Evolutionary conservation across 1,140 invertebrate genomes (phyloP).

Genomic region (Aphaenogaster floridana): DNA sequence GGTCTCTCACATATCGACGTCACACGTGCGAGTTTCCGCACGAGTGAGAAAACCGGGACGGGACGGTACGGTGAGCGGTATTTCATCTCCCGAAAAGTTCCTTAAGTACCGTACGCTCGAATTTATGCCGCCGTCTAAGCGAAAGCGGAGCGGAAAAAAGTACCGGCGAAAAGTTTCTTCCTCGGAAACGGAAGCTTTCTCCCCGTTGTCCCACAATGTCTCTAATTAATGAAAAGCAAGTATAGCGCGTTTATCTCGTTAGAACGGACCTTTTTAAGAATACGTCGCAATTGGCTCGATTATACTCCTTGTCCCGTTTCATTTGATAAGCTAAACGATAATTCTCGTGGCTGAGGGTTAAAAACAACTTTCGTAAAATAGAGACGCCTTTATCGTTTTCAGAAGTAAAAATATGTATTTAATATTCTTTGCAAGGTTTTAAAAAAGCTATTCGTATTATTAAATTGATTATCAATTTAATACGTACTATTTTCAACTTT

Average conservation of each 20-base stretch:
- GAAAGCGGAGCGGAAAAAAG: conserved; percentile 43
- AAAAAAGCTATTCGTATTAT: too few relatives aligned
- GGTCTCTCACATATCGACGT: conserved; percentile 31
- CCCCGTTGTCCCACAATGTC: neutral
- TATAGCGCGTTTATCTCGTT: conserved; percentile 49
- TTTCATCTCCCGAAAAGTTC: conserved; percentile 66
- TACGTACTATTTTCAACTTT: too few relatives aligned
- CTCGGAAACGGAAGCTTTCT: conserved; percentile 12
- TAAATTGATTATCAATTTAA: too few relatives aligned
- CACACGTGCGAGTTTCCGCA: conserved; percentile 17
- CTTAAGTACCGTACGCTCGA: conserved; percentile 51
- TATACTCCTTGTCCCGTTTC: neutral
- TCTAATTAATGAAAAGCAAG: conserved; percentile 60
- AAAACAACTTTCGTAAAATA: neutral
- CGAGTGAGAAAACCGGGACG: conserved; percentile 33
- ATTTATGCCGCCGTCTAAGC: conserved; percentile 48
- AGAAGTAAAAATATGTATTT: neutral
- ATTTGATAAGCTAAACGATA: neutral
- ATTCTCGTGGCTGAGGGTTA: neutral
- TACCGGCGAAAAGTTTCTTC: conserved; percentile 38
- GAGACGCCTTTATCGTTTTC: neutral
- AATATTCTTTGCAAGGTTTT: neutral
- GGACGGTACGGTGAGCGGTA: conserved; percentile 34
- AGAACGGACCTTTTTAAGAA: conserved; percentile 33
- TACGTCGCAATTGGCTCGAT: conserved; percentile 29